Conservation (phyloP, 2,888 invertebrate species). For the Acleris emargana region DNA sequence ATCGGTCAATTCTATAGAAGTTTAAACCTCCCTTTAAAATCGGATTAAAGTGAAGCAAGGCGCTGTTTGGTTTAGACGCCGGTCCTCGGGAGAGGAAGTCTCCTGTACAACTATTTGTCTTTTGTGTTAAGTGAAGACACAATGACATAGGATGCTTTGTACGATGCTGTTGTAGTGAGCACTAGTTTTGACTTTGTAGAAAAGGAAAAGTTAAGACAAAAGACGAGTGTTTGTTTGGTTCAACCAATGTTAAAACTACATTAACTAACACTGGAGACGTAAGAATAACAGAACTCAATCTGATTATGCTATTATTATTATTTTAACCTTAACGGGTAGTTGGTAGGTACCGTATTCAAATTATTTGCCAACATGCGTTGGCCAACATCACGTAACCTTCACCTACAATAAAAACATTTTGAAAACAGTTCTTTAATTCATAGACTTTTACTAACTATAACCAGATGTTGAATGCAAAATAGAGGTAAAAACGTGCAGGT, state of each 20-base stretch:
- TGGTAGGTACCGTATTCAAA: too few species aligned
- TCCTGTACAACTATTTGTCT: conserved; percentile 30
- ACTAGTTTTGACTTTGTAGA: conserved; percentile 7
- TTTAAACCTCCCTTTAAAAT: conserved; percentile 43
- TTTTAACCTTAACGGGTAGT: too few species aligned
- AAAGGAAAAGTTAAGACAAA: conserved; percentile 1
- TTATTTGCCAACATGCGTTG: too few species aligned
- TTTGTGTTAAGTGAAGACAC: conserved; percentile 26
- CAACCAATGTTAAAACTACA: not conserved
- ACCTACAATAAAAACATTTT: too few species aligned
- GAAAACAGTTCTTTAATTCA: too few species aligned
- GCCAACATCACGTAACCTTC: too few species aligned
- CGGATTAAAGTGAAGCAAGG: conserved; percentile 33
- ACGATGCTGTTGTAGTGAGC: conserved; percentile 10
- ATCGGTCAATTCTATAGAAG: conserved; percentile 44
- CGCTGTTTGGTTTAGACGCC: conserved; percentile 24
- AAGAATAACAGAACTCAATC: too few species aligned
- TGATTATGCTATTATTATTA: too few species aligned
- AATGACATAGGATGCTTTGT: conserved; percentile 18
- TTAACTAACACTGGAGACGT: not conserved
- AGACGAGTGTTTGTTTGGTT: conserved; percentile 2
- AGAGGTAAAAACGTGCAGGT: too few species aligned
- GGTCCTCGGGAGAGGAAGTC: conserved; percentile 18
- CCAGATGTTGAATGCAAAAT: too few species aligned
- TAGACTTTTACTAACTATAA: too few species aligned